Evolutionary conservation across 2,888 invertebrate genomes (phyloP).

Genomic region (Maniola hyperantus): DNA sequence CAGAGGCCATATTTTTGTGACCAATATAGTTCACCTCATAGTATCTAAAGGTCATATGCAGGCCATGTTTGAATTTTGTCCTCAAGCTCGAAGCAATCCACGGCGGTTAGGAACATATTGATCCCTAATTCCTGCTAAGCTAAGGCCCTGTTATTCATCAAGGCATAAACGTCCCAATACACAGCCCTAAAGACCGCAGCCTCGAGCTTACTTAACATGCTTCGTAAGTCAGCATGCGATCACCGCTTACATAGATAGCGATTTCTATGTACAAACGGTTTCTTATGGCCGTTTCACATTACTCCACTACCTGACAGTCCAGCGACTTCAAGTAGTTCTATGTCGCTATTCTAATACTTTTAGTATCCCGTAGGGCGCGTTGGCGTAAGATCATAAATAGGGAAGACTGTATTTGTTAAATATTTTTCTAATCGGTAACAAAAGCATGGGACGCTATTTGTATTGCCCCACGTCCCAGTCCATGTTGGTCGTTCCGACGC

Average conservation of each 20-base stretch:
- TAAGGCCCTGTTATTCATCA: conserved; percentile 11
- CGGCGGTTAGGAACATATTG: conserved; percentile 16
- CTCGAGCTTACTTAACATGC: conserved; percentile 23
- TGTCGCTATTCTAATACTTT: too few relatives aligned
- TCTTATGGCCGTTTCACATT: background rate
- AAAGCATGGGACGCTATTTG: too few relatives aligned
- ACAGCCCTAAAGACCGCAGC: conserved; percentile 26
- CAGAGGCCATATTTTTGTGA: background rate
- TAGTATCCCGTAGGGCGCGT: too few relatives aligned
- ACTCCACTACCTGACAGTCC: background rate
- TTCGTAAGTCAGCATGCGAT: conserved; percentile 27
- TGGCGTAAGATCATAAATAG: too few relatives aligned
- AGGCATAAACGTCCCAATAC: conserved; percentile 23
- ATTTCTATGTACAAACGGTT: background rate
- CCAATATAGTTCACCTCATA: background rate
- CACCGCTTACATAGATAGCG: background rate
- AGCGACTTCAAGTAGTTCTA: background rate
- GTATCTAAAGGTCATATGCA: too few relatives aligned
- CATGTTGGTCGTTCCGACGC: too few relatives aligned
- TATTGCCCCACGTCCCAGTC: too few relatives aligned
- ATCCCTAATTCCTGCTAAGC: conserved; percentile 14
- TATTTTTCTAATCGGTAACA: too few relatives aligned
- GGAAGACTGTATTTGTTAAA: too few relatives aligned
- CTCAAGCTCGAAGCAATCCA: conserved; percentile 61
- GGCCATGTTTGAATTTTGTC: conserved; percentile 54